Evolutionary conservation across 1,140 invertebrate species (phyloP), one percentile per base, ranked within the genome.

Genomic region (Goniozus legneri): DNA sequence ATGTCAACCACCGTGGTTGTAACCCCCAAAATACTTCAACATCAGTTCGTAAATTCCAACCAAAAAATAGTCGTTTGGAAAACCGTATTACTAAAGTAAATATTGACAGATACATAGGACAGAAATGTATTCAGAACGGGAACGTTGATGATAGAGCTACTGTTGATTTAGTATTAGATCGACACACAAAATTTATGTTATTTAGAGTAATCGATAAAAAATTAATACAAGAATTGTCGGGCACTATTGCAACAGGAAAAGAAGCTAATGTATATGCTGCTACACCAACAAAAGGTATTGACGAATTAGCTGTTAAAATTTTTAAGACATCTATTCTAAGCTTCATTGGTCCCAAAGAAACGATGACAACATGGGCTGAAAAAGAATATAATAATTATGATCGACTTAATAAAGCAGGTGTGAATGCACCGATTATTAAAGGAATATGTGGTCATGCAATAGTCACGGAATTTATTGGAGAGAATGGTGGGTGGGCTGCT

Each of bases 181-280:
- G 91, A 0, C 75, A 91, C 7, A 98, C 95, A 0, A 81, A 92
- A 65, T 92, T 97, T 83, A 97, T 98, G 56, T 73, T 99, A 1
- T 97, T 94, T 66, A 97, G 97, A 77, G 69, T 98, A 30, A 75
- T 98, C 1, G 93, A 91, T 67, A 82, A 85, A 60, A 89, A 88
- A 3, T 76, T 87, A 15, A 89, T 94, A 13, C 69, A 79, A 49
- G 84, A 91, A 66, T 88, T 98, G 19, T 93, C 97, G 71, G 96
- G 96, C 1, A 98, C 95, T 62, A 95, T 98, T 62, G 97, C 94
- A 10, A 95, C 92, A 1, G 92, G 92, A 8, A 99, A 99, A 75
- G 97, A 99, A 77, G 96, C 97, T 0, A 98, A 99, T 79, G 96
- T 99, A 0, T 99, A 98, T 73, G n/a, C n/a, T n/a, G 94, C 93